Base-by-base conservation (phyloP, 2,888 invertebrate species). In the Helobdella robusta region DNA sequence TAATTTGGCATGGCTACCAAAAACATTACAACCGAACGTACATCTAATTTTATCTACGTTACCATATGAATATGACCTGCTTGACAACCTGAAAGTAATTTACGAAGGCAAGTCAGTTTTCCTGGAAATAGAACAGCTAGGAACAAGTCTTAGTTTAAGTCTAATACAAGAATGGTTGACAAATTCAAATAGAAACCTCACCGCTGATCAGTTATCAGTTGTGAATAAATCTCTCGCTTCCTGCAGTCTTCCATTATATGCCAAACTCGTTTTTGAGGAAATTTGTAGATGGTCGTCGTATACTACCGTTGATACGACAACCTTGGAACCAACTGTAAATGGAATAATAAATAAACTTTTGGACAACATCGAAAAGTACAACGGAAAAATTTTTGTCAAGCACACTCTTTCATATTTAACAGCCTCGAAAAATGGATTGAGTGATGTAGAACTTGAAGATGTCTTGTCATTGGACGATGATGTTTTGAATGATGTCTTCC, bases 261-360 rank as follows among this genome's bases (percentile, higher is more conserved):
- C 71, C 0, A 67, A 68, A 23, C 68, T 73, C 5, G 66, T 73
- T 34, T 73, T 72, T 44, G 70, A 73, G 25, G 71, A 73, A 63
- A 67, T 73, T 18, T 62, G 66, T 18, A 36, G 59, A 15, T 73
- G 73, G 73, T 70, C 66, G 56, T 71, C 71, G n/a, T 73, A 71
- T 65, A 34, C 65, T 1, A 44, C 61, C 4, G 54, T 59, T 3
- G 48, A 54, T 28, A 28, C 48, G 32, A 66, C 68, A 1, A 54
- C 34, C 18, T 64, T 75, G 5, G 70, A 67, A 54, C 54, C 66
- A 15, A 71, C 72, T 6, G 67, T 74, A 5, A 69, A 74, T 25
- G 74, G 72, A 1, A 69, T 72, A 56, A 72, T 76, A 46, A 66
- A 71, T 34, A 71, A 68, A 48, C 66, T 73, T 54, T 70, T 73